Evolutionary conservation across 1,140 invertebrate genomes (phyloP).

Genomic region (Microvelia longipes): DNA sequence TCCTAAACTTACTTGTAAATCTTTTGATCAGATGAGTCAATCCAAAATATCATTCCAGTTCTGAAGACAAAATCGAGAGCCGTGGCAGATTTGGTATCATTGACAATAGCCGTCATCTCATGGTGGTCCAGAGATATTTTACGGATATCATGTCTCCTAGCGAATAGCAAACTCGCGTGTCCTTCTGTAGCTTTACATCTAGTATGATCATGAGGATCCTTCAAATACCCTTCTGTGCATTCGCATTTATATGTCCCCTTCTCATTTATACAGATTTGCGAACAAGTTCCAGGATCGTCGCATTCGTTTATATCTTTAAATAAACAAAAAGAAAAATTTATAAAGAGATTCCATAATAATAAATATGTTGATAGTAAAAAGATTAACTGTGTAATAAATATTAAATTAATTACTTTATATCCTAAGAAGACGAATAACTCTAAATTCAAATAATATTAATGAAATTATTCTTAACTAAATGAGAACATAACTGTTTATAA

Average conservation of each 20-base stretch:
- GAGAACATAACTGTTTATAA: no score
- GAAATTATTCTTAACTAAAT: no score
- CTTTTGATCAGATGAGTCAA: conserved; percentile 57
- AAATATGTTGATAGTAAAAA: no score
- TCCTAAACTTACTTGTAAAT: conserved; percentile 24
- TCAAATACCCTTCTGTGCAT: conserved; percentile 70
- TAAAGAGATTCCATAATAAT: neutral
- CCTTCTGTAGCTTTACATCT: conserved; percentile 66
- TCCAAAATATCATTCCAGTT: conserved; percentile 67
- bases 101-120: conserved; percentile 72
- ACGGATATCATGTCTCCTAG: conserved; percentile 69
- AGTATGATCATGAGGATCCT: conserved; percentile 65
- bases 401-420: no score
- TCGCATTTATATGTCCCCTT: conserved; percentile 85
- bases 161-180: conserved; percentile 61
- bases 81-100: conserved; percentile 71
- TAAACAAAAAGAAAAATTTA: conserved; percentile 5
- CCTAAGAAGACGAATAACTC: no score
- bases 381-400: no score
- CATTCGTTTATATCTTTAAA: conserved; percentile 85
- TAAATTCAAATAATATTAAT: no score
- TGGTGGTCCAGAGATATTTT: conserved; percentile 59
- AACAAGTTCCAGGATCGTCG: conserved; percentile 69
- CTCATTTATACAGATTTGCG: conserved; percentile 80
- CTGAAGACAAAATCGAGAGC: conserved; percentile 75